Conservation (phyloP, 1,140 invertebrate genomes). For the Rhyacophila brunnea region DNA sequence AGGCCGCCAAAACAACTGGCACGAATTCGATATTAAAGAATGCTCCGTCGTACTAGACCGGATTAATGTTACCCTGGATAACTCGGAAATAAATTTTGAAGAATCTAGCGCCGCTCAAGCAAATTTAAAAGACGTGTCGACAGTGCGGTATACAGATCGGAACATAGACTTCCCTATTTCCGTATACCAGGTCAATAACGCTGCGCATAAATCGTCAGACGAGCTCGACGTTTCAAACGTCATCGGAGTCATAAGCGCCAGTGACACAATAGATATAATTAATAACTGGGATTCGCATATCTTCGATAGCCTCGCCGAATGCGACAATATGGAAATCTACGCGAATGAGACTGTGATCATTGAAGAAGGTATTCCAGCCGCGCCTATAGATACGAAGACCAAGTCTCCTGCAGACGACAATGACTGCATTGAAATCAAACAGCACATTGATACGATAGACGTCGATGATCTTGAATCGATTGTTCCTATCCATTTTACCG, state of each 20-base stretch:
- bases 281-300: conserved; percentile 31
- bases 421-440: background rate
- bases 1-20: too few species aligned
- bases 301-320: conserved; percentile 25
- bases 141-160: too few species aligned
- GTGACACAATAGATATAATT: conserved; percentile 22
- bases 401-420: background rate
- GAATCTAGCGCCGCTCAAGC: too few species aligned
- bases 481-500: conserved; percentile 11
- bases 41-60: too few species aligned
- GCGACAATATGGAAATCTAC: conserved; percentile 20
- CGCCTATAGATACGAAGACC: background rate
- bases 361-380: background rate
- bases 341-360: background rate
- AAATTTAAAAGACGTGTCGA: too few species aligned
- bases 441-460: background rate
- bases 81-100: too few species aligned
- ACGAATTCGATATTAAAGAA: too few species aligned
- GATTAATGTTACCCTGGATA: too few species aligned
- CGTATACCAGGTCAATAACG: too few species aligned
- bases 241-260: conserved; percentile 24
- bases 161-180: too few species aligned
- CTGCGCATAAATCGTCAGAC: too few species aligned
- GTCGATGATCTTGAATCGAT: background rate
- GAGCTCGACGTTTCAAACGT: conserved; percentile 26